A percentile compares a stretch with the other conserved stretches of the same genome.
phyloP scores from a whole-genome alignment of 2,888 invertebrate genomes.

The Oasisia sp. region DNA sequence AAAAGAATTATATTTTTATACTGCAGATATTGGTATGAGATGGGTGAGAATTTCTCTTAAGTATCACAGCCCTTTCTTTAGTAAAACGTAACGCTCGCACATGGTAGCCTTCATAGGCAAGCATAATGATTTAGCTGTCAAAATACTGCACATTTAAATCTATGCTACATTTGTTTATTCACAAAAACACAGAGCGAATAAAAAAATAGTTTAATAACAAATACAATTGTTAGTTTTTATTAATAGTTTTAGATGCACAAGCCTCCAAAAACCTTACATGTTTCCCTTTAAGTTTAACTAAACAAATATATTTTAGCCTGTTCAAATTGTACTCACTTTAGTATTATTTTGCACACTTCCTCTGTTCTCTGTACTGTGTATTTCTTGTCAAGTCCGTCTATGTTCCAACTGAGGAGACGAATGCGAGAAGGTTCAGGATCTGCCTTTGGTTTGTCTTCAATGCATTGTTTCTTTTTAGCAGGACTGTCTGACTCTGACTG shows the following conservation, averaged over 20 bases:
- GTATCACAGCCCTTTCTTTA: too few relatives aligned
- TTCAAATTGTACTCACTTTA: conserved; percentile 29
- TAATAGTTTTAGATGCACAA: too few relatives aligned
- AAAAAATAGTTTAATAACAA: too few relatives aligned
- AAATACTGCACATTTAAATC: too few relatives aligned
- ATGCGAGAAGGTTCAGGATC: conserved; percentile 55
- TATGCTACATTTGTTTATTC: too few relatives aligned
- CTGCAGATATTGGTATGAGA: too few relatives aligned
- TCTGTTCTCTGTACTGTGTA: conserved; percentile 69
- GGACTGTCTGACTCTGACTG: neutral
- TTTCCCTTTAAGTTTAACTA: neutral
- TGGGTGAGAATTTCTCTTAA: too few relatives aligned
- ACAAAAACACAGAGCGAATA: too few relatives aligned
- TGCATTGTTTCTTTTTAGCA: neutral
- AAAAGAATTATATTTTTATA: neutral
- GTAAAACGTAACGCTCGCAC: too few relatives aligned
- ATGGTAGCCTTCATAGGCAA: too few relatives aligned
- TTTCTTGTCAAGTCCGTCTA: conserved; percentile 71
- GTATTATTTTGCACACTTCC: conserved; percentile 68
- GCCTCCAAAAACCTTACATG: neutral
- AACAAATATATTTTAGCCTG: neutral
- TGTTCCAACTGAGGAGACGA: conserved; percentile 71
- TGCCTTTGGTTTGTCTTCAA: neutral
- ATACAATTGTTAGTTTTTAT: too few relatives aligned
- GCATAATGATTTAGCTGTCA: too few relatives aligned